These are phyloP conservation scores for Ammodytes dubius DNA, from an alignment of 2,113 vertebrate species.

Conservation along the genomic window DNA sequence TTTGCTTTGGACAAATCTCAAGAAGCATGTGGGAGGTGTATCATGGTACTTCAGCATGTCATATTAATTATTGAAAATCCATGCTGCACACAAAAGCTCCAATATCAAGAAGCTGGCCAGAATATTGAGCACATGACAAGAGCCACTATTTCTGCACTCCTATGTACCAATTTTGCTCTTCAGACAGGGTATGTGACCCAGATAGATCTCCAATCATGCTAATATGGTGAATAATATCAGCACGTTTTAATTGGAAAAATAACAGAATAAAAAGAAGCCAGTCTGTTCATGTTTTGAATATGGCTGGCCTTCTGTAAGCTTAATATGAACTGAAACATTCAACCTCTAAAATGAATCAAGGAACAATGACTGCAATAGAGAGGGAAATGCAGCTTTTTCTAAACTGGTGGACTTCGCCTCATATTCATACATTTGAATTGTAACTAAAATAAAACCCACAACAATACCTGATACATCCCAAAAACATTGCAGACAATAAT, in stretches of 20 bases:
- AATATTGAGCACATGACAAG: neutral
- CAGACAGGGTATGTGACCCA: neutral
- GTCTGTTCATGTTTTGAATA: neutral
- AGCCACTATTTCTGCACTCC: neutral
- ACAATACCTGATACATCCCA: neutral
- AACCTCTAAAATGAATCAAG: neutral
- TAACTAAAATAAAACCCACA: neutral
- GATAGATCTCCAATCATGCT: neutral
- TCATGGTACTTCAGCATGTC: neutral
- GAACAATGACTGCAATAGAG: neutral
- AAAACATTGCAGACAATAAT: conserved; percentile 7
- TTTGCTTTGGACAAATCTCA: neutral
- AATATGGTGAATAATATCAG: neutral
- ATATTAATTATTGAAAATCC: neutral
- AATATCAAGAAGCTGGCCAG: neutral
- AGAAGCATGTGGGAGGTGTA: neutral
- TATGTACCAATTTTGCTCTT: neutral
- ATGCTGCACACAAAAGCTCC: neutral
- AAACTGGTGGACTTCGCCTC: neutral
- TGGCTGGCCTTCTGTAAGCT: neutral
- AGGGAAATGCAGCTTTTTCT: neutral
- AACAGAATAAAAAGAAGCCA: neutral
- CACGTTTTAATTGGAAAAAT: neutral
- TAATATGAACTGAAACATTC: neutral
- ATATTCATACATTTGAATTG: conserved; percentile 4